Percentiles rank a stretch among this genome's conserved stretches.
Evolutionary conservation across 1,140 invertebrate species (phyloP).

Genomic region (Grapholita molesta): DNA sequence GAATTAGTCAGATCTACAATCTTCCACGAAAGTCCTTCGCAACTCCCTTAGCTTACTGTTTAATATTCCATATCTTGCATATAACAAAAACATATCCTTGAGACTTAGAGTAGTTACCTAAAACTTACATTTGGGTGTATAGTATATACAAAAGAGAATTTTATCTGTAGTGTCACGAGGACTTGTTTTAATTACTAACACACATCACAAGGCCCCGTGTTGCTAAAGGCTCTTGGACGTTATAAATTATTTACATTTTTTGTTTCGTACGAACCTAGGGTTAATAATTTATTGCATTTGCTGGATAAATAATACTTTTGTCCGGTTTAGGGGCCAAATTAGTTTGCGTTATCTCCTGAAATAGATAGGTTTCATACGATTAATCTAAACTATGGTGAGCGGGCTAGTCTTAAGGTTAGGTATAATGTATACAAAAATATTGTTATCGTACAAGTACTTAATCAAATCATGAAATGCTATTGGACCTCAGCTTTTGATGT

Average conservation of each 20-base stretch:
- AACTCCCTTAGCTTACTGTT: too few species aligned
- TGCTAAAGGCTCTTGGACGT: background rate
- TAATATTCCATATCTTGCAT: background rate
- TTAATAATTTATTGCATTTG: background rate
- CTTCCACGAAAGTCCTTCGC: too few species aligned
- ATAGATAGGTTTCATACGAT: slow-evolving; percentile 15
- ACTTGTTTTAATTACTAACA: background rate
- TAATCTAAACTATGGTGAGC: background rate
- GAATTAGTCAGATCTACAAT: too few species aligned
- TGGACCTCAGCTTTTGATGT: slow-evolving; percentile 39
- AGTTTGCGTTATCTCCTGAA: slow-evolving; percentile 1
- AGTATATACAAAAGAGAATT: background rate
- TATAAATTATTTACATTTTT: background rate
- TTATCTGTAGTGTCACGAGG: background rate
- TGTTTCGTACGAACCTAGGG: background rate
- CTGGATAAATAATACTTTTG: slow-evolving; percentile 5
- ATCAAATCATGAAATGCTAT: slow-evolving; percentile 28
- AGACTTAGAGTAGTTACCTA: too few species aligned
- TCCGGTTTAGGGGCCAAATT: slow-evolving; percentile 16
- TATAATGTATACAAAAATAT: background rate
- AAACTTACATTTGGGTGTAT: background rate
- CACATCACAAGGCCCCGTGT: background rate
- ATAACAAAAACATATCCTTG: background rate
- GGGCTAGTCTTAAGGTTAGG: background rate
- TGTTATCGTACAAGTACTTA: background rate